A percentile compares a stretch with the other conserved stretches of the same genome.
Conservation (phyloP, 2,797 vertebrate species). For the Mallotus villosus region DNA sequence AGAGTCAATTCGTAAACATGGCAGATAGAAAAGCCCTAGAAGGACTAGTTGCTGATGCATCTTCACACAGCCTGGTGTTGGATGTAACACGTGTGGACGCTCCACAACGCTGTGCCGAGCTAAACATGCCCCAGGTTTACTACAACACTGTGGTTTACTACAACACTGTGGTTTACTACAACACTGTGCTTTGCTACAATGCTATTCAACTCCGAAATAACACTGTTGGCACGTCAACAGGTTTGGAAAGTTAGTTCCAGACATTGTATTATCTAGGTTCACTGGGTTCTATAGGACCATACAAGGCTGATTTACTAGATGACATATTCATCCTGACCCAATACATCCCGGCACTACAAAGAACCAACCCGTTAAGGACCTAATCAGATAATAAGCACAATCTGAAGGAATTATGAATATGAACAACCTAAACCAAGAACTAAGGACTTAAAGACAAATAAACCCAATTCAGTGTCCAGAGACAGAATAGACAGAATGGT, state of each 20-base stretch:
- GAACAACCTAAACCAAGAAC: neutral
- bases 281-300: neutral
- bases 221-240: neutral
- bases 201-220: neutral
- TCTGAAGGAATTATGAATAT: neutral
- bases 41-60: neutral
- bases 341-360: neutral
- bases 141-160: neutral
- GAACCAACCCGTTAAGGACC: constrained; percentile 73
- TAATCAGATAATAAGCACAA: constrained; percentile 21
- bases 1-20: neutral
- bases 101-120: neutral
- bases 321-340: constrained; percentile 1
- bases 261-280: constrained; percentile 48
- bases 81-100: neutral
- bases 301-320: neutral
- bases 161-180: no score
- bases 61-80: neutral
- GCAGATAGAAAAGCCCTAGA: neutral
- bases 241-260: constrained; percentile 52
- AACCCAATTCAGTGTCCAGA: neutral
- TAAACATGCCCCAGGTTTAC: neutral
- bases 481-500: neutral
- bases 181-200: neutral
- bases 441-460: neutral